Conservation (phyloP, 2,888 invertebrate genomes). For the Yponomeuta malinellus region DNA sequence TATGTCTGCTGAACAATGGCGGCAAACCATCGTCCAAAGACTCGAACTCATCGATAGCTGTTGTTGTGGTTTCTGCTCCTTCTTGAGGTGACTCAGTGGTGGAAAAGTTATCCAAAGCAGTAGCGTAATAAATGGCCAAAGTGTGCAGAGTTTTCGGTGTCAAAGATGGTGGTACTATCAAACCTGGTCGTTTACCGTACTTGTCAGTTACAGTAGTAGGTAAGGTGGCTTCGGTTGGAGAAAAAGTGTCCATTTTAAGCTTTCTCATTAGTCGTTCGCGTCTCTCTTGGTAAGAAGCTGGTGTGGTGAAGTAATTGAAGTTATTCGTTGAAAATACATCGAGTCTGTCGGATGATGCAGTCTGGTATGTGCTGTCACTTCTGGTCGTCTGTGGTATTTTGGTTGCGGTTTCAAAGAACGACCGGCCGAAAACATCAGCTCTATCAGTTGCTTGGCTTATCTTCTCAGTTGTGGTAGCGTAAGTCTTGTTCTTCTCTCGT, state of each 20-base stretch:
- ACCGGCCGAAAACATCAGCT: conserved; percentile 31
- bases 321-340: conserved; percentile 41
- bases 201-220: conserved; percentile 62
- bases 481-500: conserved; percentile 56
- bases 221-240: conserved; percentile 60
- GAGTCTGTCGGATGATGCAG: conserved; percentile 43
- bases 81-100: conserved; percentile 57
- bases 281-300: conserved; percentile 77
- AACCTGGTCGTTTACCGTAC: conserved; percentile 73
- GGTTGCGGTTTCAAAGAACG: conserved; percentile 54
- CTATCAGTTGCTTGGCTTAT: conserved; percentile 39
- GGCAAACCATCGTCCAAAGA: conserved; percentile 71
- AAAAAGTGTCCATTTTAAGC: conserved; percentile 70
- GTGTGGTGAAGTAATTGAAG: conserved; percentile 41
- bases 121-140: conserved; percentile 87
- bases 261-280: conserved; percentile 82
- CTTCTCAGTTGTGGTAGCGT: conserved; percentile 36
- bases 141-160: conserved; percentile 87
- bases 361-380: conserved; percentile 32
- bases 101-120: conserved; percentile 77
- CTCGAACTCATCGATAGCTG: conserved; percentile 49
- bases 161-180: conserved; percentile 83
- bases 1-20: conserved; percentile 79
- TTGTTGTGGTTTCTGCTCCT: conserved; percentile 41
- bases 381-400: conserved; percentile 57